Evolutionary conservation across 2,888 invertebrate species (phyloP), one percentile per base, ranked within the genome.

Genomic region (Volucella bombylans): DNA sequence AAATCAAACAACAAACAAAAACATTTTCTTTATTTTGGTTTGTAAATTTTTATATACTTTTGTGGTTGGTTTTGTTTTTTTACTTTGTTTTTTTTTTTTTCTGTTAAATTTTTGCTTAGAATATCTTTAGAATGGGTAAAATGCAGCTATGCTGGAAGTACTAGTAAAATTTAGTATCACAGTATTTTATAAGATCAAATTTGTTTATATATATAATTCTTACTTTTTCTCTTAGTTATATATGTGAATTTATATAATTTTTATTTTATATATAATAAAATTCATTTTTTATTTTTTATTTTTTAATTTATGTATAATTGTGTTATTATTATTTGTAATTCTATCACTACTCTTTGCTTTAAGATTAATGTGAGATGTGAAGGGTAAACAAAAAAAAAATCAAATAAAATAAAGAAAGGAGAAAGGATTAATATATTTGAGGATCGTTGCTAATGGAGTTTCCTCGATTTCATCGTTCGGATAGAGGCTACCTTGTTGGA

Each of bases 101-200:
- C 1, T 23, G 18, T 23, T 9, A 57, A 15, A 18, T 72, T 71
- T 68, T 79, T 80, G 73, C 85, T 90, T 90, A 90, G 90, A 91
- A 91, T 91, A 91, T 91, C 87, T 90, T 90, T 90, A 91, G 91
- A 91, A 91, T 91, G 91, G 90, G 90, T 90, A 91, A 91, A 91
- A 91, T 91, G 91, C 91, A 91, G 91, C 91, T 91, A 91, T 91
- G 91, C 91, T 91, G 91, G 91, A 91, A 91, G 91, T 91, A 91
- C 91, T 91, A 91, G 91, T 91, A 91, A 91, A 91, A 91, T 91
- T 90, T 91, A 91, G 91, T 91, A 91, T 91, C 91, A 91, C 91
- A 91, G 91, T 91, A 91, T 91, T 91, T 91, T 91, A 89, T 90
- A 90, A 90, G 91, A 90, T 90, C 89, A 90, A 90, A 90, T 90